These are phyloP conservation scores for Neostethus bicornis DNA, from an alignment of 2,797 vertebrate species.

Conservation along the genomic window DNA sequence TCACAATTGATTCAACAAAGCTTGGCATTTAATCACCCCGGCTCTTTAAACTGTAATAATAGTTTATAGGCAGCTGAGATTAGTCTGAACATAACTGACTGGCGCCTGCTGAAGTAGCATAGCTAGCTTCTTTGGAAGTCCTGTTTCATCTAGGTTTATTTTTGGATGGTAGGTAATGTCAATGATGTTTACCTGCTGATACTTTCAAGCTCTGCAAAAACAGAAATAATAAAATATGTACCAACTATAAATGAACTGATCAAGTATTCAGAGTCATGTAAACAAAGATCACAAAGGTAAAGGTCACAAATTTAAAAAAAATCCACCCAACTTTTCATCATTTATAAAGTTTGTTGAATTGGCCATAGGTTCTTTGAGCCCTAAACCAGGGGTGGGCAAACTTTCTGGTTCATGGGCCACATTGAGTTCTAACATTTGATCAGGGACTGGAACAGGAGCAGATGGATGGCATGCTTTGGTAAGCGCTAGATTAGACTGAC, in stretches of 20 bases:
- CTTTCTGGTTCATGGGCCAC: no score
- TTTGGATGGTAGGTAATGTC: slow-evolving; percentile 7
- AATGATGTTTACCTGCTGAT: slow-evolving; percentile 21
- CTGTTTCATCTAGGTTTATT: slow-evolving; percentile 12
- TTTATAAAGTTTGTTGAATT: no score
- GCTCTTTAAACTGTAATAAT: slow-evolving; percentile 43
- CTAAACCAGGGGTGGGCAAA: no score
- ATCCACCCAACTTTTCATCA: no score
- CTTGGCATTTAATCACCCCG: slow-evolving; percentile 27
- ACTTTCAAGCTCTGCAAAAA: slow-evolving; percentile 4
- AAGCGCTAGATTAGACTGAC: no score
- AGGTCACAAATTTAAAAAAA: no score
- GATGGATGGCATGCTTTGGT: no score
- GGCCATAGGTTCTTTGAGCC: no score
- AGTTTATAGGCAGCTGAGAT: slow-evolving; percentile 46
- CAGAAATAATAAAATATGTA: slow-evolving; percentile 20
- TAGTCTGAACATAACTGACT: slow-evolving; percentile 25
- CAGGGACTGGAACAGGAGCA: no score
- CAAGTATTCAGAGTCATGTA: no score
- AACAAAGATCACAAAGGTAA: no score
- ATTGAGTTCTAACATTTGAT: no score
- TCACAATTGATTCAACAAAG: slow-evolving; percentile 22
- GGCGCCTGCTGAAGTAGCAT: slow-evolving; percentile 33
- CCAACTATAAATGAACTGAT: background rate
- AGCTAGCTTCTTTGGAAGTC: slow-evolving; percentile 35